Evolutionary conservation across 2,888 invertebrate genomes (phyloP).

Genomic region (Drosophila prostipennis): DNA sequence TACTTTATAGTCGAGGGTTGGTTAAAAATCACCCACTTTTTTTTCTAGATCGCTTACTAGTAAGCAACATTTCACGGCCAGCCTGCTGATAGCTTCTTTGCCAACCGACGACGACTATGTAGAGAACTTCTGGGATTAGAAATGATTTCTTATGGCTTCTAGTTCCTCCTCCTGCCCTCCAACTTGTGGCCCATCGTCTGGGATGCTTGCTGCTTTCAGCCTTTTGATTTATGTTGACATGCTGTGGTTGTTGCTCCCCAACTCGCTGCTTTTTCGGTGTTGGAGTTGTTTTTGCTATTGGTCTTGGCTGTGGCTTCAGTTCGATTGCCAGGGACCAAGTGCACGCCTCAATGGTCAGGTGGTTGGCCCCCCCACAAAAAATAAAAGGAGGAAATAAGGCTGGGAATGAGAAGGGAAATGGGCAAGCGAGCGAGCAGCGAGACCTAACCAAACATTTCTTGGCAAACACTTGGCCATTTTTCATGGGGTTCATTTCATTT

Average conservation of each 20-base stretch:
- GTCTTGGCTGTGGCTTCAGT: conserved; percentile 39
- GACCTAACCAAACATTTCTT: conserved; percentile 75
- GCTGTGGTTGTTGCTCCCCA: conserved; percentile 55
- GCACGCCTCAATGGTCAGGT: conserved; percentile 75
- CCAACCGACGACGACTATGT: conserved; percentile 40
- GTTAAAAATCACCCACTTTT: neutral
- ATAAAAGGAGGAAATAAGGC: conserved; percentile 30
- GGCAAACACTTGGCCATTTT: conserved; percentile 78
- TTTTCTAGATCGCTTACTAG: conserved; percentile 53
- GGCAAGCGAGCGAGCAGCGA: conserved; percentile 1
- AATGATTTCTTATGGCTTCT: conserved; percentile 73
- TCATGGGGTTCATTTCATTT: conserved; percentile 77
- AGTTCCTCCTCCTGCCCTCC: conserved; percentile 18
- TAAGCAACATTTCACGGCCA: conserved; percentile 60
- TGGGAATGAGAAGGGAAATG: neutral
- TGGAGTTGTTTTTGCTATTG: conserved; percentile 41
- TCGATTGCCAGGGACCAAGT: conserved; percentile 60
- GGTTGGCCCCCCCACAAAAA: conserved; percentile 41
- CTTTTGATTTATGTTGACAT: conserved; percentile 82
- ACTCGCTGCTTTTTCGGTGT: conserved; percentile 26
- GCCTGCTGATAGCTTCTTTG: conserved; percentile 63
- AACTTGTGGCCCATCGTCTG: conserved; percentile 19
- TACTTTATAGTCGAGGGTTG: neutral
- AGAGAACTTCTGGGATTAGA: conserved; percentile 75
- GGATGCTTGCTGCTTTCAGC: conserved; percentile 52